Evolutionary conservation across 2,113 vertebrate genomes (phyloP).

Genomic region (Heterotilapia buettikoferi): DNA sequence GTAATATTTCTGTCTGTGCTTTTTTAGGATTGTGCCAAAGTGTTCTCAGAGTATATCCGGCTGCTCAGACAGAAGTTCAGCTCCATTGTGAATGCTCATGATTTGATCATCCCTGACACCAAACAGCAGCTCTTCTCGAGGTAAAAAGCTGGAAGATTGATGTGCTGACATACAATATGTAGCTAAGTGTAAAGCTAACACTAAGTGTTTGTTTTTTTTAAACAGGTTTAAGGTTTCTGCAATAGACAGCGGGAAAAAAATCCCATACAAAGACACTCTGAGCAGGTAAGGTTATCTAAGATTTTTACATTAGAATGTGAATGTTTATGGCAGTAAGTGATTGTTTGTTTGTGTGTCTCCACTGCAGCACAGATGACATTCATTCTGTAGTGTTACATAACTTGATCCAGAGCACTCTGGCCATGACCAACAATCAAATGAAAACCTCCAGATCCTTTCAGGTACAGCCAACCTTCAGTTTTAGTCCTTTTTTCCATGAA

Average conservation of each 20-base stretch:
- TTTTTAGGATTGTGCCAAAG: slow-evolving; percentile 80
- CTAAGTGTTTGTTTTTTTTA: background rate
- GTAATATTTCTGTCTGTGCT: background rate
- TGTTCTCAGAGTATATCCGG: slow-evolving; percentile 83
- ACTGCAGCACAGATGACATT: slow-evolving; percentile 80
- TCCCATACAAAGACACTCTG: slow-evolving; percentile 34
- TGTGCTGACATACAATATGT: background rate
- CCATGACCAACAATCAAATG: slow-evolving; percentile 88
- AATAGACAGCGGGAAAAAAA: slow-evolving; percentile 71
- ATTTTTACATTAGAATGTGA: background rate
- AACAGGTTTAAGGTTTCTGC: slow-evolving; percentile 82
- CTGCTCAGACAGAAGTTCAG: slow-evolving; percentile 89
- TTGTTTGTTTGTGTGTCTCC: background rate
- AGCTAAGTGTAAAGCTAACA: background rate
- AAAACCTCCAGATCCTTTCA: slow-evolving; percentile 86
- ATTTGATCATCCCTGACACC: slow-evolving; percentile 79
- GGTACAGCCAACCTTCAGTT: slow-evolving; percentile 55
- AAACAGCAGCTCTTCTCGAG: slow-evolving; percentile 82
- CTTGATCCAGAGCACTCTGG: slow-evolving; percentile 90
- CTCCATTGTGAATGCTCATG: slow-evolving; percentile 62
- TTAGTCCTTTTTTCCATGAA: background rate
- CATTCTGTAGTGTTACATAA: slow-evolving; percentile 87
- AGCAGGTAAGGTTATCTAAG: slow-evolving; percentile 24
- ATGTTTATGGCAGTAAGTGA: background rate
- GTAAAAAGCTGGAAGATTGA: slow-evolving; percentile 52